These are phyloP conservation scores for Lottia gigantea DNA, from an alignment of 2,888 invertebrate genomes.

Conservation along the genomic window DNA sequence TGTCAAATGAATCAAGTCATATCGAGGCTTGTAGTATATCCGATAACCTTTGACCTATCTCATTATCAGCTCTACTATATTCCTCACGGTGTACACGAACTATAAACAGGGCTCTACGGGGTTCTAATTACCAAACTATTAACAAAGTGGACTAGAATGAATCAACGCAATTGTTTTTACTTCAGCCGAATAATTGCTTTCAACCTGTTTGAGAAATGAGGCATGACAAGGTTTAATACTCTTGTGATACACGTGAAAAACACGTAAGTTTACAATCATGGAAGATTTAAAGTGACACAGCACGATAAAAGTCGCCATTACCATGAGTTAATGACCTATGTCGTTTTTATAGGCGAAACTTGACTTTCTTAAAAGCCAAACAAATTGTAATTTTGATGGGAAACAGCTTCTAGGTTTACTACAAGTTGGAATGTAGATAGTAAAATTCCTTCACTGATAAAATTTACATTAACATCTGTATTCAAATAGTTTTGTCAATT, in stretches of 20 bases:
- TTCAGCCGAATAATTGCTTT: neutral
- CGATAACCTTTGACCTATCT: no score
- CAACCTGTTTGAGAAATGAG: neutral
- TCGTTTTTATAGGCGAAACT: neutral
- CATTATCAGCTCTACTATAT: no score
- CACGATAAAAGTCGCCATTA: neutral
- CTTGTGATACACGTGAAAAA: conserved; percentile 4
- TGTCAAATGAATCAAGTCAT: no score
- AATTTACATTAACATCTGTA: neutral
- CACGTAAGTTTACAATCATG: neutral
- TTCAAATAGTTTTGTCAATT: no score
- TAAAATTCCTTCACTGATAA: neutral
- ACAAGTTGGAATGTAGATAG: neutral
- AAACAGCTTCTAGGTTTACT: neutral
- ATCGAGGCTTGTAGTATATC: no score
- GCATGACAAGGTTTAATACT: neutral
- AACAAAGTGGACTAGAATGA: no score
- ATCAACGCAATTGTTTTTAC: neutral
- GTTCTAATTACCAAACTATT: no score
- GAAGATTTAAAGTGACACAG: neutral
- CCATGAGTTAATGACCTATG: neutral
- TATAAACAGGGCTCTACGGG: no score
- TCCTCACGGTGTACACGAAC: no score
- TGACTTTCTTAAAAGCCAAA: neutral
- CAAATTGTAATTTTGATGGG: neutral